Base-by-base conservation (phyloP, 1,140 invertebrate genomes). In the Drosophila virilis region DNA sequence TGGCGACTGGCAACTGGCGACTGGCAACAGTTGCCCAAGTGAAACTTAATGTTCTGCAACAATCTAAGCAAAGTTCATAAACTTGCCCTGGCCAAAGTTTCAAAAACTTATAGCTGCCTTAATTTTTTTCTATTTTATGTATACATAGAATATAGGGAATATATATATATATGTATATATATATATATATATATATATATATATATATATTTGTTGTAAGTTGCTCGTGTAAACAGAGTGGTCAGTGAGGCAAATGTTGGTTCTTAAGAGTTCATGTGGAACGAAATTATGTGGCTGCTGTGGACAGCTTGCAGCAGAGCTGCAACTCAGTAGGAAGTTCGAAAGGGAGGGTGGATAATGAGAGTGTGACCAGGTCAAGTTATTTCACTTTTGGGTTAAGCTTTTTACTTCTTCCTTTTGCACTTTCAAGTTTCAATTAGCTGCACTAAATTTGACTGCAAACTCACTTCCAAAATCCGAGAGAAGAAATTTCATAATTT, bases 201-300 rank as follows among this genome's bases (percentile, higher is more conserved):
- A 7, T 22, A 32, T 33, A 22, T 60, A 8, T 40, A 55, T 45
- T 46, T 54, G 9, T 72, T 17, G 15, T 32, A 22, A 35, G 28
- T 55, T 66, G 48, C 35, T 73, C 45, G 54, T 59, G 78, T 66
- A 70, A 78, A 73, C 82, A 76, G 68, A 78, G 82, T 83, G 83
- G 83, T 88, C 84, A 88, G 66, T 69, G 51, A 79, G 79, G 83
- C 84, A 83, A 88, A 80, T 62, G 72, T 75, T 77, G 68, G 78
- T 88, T 64, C 43, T 38, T 22, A 59, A 59, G 69, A 88, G 79
- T 89, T 88, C 83, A 74, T 77, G 72, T 83, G 76, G 69, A 86
- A 88, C 54, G 65, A 86, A 86, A 88, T 79, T 77, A 73, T 82
- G 69, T 77, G 55, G 55, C 48, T 50, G 68, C 35, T 54, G 38